Base-by-base conservation (phyloP, 2,113 vertebrate genomes). In the Phylloscopus trochiloides region DNA sequence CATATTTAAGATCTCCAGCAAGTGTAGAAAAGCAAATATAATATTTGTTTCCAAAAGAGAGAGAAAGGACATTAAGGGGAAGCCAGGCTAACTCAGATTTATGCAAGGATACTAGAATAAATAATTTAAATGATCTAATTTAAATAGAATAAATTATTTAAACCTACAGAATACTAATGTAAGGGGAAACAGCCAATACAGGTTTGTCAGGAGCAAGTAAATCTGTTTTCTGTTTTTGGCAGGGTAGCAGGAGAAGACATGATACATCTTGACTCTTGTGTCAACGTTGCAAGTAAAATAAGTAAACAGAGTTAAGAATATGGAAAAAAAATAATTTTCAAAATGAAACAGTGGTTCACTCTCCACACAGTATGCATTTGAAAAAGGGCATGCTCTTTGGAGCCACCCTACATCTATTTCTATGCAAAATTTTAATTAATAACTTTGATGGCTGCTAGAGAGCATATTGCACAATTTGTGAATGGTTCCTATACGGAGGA, bases 101-200 rank as follows among this genome's bases (percentile, higher is more conserved):
- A 71, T 75, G 65, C 76, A 91, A 78, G n/a, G 45, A 48, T 42
- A 65, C 45, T 57, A 66, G 42, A 93, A 90, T 76, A 94, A 96
- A 95, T 92, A 83, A 90, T 94, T 94, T 73, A 88, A 93, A 95
- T 90, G 72, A 86, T 59, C 59, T 87, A 70, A 96, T 94, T 92
- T 91, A 94, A 94, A 92, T 94, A 79, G 14, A 73, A 90, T 90
- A 58, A 88, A 96, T 92, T 90, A 92, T 88, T 94, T 61, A 86
- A 92, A 73, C 19, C 40, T 48, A 47, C 50, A 73, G 82, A 90
- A 90, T 90, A 80, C 43, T 73, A 93, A 80, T 73, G 31, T 21
- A 90, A 70, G 25, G 18, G 32, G 55, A 80, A 95, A 51, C 55
- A 77, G 75, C 17, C 71, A 62, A 54, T 58, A 73, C 17, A 40